These are phyloP conservation scores for Nannoperca obscura DNA, from an alignment of 2,797 vertebrate genomes.

Conservation along the genomic window DNA sequence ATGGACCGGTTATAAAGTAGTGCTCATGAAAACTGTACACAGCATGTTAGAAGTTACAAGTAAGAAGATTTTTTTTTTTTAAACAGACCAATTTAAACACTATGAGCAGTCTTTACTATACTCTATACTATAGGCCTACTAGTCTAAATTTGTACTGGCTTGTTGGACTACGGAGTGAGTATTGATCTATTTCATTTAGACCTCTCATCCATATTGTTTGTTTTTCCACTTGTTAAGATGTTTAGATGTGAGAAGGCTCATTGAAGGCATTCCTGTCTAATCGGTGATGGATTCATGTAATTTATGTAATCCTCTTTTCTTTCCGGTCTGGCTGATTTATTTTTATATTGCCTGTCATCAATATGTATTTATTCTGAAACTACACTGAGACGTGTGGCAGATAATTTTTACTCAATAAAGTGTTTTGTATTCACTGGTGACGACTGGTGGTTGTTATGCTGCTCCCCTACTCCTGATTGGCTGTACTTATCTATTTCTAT, in stretches of 20 bases:
- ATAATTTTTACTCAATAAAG: constrained; percentile 47
- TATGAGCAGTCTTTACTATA: too few relatives aligned
- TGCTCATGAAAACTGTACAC: background rate
- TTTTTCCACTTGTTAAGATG: constrained; percentile 24
- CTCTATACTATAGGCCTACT: too few relatives aligned
- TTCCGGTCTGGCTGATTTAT: background rate
- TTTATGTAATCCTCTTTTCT: constrained; percentile 16
- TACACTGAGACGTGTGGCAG: constrained; percentile 25
- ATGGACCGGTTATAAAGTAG: background rate
- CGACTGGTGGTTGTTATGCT: constrained; percentile 34
- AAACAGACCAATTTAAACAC: background rate
- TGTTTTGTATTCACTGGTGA: constrained; percentile 38
- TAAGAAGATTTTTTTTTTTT: background rate
- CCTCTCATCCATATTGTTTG: background rate
- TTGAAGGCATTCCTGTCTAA: constrained; percentile 34
- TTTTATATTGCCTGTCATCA: constrained; percentile 16
- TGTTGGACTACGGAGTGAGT: background rate
- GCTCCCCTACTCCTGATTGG: constrained; percentile 37
- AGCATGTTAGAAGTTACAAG: background rate
- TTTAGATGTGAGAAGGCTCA: constrained; percentile 19
- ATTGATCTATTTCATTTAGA: constrained; percentile 48
- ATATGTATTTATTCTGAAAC: constrained; percentile 51
- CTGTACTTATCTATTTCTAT: constrained; percentile 54
- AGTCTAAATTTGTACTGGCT: background rate
- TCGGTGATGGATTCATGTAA: constrained; percentile 38